phyloP scores from a whole-genome alignment of 2,888 invertebrate species.

The Heliconius aoede region DNA sequence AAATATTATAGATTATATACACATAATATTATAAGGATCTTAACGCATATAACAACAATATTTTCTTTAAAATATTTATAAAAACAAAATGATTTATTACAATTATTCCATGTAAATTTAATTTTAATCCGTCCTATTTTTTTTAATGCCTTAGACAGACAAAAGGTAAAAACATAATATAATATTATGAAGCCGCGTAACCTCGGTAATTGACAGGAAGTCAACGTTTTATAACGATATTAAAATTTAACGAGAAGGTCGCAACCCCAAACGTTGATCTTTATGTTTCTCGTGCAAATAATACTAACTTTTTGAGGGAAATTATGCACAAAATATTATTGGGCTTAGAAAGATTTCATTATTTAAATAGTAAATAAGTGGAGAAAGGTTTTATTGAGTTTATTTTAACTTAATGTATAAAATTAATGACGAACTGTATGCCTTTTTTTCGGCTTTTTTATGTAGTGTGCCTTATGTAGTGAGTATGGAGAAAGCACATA shows the following conservation, averaged over 20 bases:
- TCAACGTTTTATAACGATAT: conserved; percentile 37
- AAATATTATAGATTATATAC: no score
- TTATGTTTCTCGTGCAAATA: conserved; percentile 18
- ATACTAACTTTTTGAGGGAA: conserved; percentile 7
- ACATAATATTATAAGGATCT: no score
- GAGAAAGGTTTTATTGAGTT: not conserved
- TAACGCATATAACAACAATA: no score
- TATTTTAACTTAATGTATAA: not conserved
- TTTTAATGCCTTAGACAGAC: not conserved
- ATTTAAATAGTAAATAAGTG: not conserved
- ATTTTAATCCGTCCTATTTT: not conserved
- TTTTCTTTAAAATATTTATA: no score
- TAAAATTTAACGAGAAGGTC: conserved; percentile 37
- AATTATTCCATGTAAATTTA: not conserved
- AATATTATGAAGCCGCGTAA: conserved; percentile 29
- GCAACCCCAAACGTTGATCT: conserved; percentile 33
- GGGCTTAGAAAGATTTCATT: not conserved
- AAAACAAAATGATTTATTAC: no score
- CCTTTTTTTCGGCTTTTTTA: no score
- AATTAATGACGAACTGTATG: no score
- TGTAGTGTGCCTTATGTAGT: no score
- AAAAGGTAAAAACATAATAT: conserved; percentile 1
- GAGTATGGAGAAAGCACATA: no score
- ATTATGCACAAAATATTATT: not conserved
- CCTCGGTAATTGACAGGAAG: conserved; percentile 37